phyloP scores from a whole-genome alignment of 2,888 invertebrate species.

The Dicroscelio sp. region DNA sequence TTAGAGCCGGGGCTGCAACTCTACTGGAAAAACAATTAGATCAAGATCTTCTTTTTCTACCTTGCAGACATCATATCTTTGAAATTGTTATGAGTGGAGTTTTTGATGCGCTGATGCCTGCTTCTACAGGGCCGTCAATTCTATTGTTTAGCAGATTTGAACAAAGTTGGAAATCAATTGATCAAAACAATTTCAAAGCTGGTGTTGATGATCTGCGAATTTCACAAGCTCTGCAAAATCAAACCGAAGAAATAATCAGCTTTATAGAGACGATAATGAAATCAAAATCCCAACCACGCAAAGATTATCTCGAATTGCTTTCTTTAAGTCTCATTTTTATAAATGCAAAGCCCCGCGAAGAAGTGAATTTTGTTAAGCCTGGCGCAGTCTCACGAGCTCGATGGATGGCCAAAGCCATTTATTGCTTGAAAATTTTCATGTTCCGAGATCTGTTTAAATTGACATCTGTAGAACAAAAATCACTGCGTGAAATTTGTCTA shows the following conservation, averaged over 20 bases:
- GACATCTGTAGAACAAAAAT: neutral
- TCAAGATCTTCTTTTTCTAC: slow-evolving; percentile 1
- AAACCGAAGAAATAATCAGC: neutral
- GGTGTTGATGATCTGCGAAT: neutral
- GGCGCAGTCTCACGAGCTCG: slow-evolving; percentile 9
- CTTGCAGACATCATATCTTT: slow-evolving; percentile 33
- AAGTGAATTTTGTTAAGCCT: slow-evolving; percentile 72
- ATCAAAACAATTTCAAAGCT: slow-evolving; percentile 13
- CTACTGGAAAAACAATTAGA: neutral
- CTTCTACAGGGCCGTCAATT: neutral
- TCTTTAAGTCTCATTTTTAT: slow-evolving; percentile 83
- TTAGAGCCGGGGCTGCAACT: neutral
- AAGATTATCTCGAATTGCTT: slow-evolving; percentile 82
- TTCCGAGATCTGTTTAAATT: neutral
- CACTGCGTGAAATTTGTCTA: neutral
- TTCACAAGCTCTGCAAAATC: neutral
- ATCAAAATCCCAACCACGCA: slow-evolving; percentile 62
- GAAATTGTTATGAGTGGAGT: slow-evolving; percentile 25
- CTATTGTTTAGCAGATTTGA: slow-evolving; percentile 27
- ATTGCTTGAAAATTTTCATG: slow-evolving; percentile 25
- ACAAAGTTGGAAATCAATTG: slow-evolving; percentile 4
- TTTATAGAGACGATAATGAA: slow-evolving; percentile 3
- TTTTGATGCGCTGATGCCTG: slow-evolving; percentile 21
- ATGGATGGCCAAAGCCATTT: slow-evolving; percentile 21
- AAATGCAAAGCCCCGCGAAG: slow-evolving; percentile 63